Base-by-base conservation (phyloP, 2,113 vertebrate species). In the Dermatemys mawii region DNA sequence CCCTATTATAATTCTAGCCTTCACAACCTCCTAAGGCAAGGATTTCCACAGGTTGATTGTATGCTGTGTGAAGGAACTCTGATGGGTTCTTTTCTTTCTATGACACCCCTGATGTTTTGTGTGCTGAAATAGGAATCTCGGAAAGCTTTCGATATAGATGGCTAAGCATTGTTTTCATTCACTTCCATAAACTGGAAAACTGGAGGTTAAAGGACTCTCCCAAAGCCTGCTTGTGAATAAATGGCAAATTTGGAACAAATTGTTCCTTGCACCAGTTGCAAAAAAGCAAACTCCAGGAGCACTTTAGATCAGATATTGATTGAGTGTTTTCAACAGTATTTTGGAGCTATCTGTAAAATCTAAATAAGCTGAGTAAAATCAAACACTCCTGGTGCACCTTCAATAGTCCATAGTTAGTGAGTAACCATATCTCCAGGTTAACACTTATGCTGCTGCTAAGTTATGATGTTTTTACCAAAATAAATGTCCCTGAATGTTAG, bases 251-350 rank as follows among this genome's bases (percentile, higher is more conserved):
- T 38, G 3, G 19, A 53, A 84, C 5, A 27, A 79, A 60, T 29
- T 26, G 8, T 53, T 7, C 3, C 41, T n/a, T 19, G 46, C 83
- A 73, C 46, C 1, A 57, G 26, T 81, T 48, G 60, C 32, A 2
- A 13, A 51, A 11, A 49, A 80, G 5, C 1, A 27, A 35, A 75
- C 5, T 3, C 57, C n/a, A 46, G 4, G 24, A 55, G 3, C 3
- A 63, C 32, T 78, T 48, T 4, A 1, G 50, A 6, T 41, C 78
- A 70, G 24, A 16, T 27, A 35, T 22, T 1, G 51, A 53, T 53
- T 53, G 21, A 1, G 0, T 16, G 2, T 51, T 83, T 80, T 2
- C 24, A 80, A 32, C 19, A 32, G n/a, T 50, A 8, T 0, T 32
- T 54, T 60, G 24, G 17, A 73, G 26, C 83, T 88, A 6, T 50